These are phyloP conservation scores for Lasioglossum vierecki DNA, from an alignment of 2,888 invertebrate genomes.

Conservation along the genomic window DNA sequence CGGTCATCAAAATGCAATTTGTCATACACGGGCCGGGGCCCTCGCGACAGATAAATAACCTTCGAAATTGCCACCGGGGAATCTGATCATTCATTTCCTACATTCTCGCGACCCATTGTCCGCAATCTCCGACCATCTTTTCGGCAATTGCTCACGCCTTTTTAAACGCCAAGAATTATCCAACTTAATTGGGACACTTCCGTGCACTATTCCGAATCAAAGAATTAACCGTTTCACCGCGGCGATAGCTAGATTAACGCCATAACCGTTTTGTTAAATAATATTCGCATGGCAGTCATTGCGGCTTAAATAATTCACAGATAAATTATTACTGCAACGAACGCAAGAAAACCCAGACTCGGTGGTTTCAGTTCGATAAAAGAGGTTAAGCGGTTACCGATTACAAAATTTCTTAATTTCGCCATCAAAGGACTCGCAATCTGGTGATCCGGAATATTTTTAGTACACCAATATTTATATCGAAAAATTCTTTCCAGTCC, in stretches of 20 bases:
- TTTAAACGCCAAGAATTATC: neutral
- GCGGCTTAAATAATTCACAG: no score
- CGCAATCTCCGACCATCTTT: neutral
- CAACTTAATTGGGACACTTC: neutral
- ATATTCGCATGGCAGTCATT: no score
- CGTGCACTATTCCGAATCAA: neutral
- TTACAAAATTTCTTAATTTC: neutral
- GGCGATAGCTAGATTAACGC: neutral
- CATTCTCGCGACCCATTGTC: neutral
- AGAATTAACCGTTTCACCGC: neutral
- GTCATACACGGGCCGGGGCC: slow-evolving; percentile 14
- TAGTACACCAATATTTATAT: neutral
- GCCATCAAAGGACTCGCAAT: neutral
- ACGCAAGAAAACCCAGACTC: no score
- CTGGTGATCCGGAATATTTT: neutral
- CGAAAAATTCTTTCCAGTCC: neutral
- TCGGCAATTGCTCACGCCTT: neutral
- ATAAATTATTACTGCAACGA: no score
- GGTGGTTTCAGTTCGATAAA: no score
- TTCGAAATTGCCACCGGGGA: slow-evolving; percentile 3
- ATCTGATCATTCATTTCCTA: neutral
- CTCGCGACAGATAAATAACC: slow-evolving; percentile 17
- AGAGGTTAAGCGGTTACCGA: neutral
- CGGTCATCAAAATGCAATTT: slow-evolving; percentile 22
- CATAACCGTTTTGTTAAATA: neutral